Conservation (phyloP, 2,888 invertebrate species). For the Sinodicranocentrus sp. region DNA sequence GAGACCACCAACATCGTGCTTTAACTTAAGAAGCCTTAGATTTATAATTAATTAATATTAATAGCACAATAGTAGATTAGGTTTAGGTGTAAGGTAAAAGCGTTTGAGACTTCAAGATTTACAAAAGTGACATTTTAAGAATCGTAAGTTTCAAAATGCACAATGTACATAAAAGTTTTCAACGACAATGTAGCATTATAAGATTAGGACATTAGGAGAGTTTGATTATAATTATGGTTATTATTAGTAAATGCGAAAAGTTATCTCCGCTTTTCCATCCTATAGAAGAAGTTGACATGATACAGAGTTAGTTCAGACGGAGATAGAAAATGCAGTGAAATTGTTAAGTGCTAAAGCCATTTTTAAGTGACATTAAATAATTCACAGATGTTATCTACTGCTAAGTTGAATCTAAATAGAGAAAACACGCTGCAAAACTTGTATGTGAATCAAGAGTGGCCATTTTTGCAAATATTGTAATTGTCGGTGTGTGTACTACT, state of each 20-base stretch:
- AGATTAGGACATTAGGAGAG: background rate
- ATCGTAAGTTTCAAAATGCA: background rate
- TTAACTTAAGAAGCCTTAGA: slow-evolving; percentile 48
- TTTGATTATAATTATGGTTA: background rate
- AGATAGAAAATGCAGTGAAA: no score
- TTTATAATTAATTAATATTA: background rate
- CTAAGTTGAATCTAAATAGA: no score
- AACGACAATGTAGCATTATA: background rate
- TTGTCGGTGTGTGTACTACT: background rate
- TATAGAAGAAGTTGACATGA: background rate
- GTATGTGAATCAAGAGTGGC: slow-evolving; percentile 63
- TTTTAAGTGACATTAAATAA: background rate
- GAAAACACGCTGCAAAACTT: no score
- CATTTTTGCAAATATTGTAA: slow-evolving; percentile 38
- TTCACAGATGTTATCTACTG: no score
- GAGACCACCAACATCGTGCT: slow-evolving; percentile 57
- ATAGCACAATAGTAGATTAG: background rate
- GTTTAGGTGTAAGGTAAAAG: background rate
- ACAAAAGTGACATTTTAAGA: background rate
- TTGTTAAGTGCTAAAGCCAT: background rate
- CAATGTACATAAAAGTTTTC: background rate
- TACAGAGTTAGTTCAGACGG: no score
- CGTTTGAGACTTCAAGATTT: background rate
- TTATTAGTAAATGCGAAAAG: background rate
- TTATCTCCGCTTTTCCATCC: background rate